Evolutionary conservation across 2,113 vertebrate genomes (phyloP).

Genomic region (Neoarius graeffei): DNA sequence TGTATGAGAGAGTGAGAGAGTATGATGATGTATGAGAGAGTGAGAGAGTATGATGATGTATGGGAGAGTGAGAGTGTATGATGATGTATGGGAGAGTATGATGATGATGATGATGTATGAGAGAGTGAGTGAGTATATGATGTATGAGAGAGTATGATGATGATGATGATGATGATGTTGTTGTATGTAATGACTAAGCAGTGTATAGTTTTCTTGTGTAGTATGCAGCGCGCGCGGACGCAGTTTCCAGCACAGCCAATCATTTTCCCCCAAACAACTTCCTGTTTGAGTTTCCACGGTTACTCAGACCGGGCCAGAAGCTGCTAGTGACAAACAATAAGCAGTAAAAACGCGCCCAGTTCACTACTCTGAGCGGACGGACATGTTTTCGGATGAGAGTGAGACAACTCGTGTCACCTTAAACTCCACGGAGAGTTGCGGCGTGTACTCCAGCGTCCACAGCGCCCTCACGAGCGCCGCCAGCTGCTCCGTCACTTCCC

Average conservation of each 20-base stretch:
- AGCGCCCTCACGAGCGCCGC: constrained; percentile 92
- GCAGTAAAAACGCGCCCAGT: too few relatives aligned
- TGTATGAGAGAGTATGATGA: too few relatives aligned
- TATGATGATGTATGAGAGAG: too few relatives aligned
- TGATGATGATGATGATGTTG: too few relatives aligned
- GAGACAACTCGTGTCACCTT: constrained; percentile 76
- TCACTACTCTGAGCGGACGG: too few relatives aligned
- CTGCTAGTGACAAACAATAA: neutral
- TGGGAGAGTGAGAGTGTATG: too few relatives aligned
- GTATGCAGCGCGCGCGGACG: neutral
- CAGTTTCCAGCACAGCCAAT: neutral
- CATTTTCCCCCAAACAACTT: neutral
- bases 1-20: too few relatives aligned
- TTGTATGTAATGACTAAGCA: too few relatives aligned
- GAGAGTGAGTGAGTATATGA: too few relatives aligned
- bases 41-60: too few relatives aligned
- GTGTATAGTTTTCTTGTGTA: neutral
- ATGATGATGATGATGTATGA: too few relatives aligned
- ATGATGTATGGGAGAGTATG: too few relatives aligned
- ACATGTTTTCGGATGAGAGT: neutral
- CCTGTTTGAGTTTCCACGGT: constrained; percentile 15
- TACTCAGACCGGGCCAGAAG: neutral
- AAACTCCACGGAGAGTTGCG: constrained; percentile 95
- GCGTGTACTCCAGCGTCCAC: constrained; percentile 98
- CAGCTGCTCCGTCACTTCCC: constrained; percentile 95